phyloP scores from a whole-genome alignment of 2,888 invertebrate species.

The Choristoneura rosaceana region DNA sequence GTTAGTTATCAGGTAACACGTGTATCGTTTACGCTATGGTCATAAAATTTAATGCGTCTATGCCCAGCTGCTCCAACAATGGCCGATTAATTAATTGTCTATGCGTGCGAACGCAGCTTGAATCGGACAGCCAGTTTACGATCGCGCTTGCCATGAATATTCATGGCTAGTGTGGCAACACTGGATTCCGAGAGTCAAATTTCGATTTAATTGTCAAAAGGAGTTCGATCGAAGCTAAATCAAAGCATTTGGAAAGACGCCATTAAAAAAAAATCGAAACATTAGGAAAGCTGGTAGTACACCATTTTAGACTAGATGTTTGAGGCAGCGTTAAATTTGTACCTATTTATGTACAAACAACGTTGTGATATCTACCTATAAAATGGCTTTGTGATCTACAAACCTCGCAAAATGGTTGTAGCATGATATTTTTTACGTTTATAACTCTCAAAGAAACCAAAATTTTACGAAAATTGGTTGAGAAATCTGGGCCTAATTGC shows the following conservation, averaged over 20 bases:
- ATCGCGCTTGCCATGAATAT: conserved; percentile 71
- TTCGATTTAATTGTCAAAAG: conserved; percentile 18
- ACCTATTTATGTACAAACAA: no score
- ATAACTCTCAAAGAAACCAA: no score
- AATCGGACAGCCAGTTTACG: conserved; percentile 77
- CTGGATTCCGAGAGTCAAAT: conserved; percentile 23
- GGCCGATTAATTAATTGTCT: conserved; percentile 77
- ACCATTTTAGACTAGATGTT: no score
- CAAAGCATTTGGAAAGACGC: no score
- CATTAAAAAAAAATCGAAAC: no score
- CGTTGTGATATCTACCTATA: no score
- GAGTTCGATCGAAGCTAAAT: background rate
- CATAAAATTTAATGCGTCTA: conserved; percentile 74
- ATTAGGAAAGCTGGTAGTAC: background rate
- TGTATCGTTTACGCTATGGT: conserved; percentile 65
- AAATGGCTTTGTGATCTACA: no score
- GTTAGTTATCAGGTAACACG: conserved; percentile 60
- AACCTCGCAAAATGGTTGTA: no score
- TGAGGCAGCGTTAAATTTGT: no score
- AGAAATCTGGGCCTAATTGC: no score
- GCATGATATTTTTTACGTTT: no score
- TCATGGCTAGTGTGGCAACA: conserved; percentile 53
- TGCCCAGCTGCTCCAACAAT: conserved; percentile 73
- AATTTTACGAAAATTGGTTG: no score
- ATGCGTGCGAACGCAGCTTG: conserved; percentile 72